phyloP scores from a whole-genome alignment of 2,113 vertebrate species.

The Okapia johnstoni region DNA sequence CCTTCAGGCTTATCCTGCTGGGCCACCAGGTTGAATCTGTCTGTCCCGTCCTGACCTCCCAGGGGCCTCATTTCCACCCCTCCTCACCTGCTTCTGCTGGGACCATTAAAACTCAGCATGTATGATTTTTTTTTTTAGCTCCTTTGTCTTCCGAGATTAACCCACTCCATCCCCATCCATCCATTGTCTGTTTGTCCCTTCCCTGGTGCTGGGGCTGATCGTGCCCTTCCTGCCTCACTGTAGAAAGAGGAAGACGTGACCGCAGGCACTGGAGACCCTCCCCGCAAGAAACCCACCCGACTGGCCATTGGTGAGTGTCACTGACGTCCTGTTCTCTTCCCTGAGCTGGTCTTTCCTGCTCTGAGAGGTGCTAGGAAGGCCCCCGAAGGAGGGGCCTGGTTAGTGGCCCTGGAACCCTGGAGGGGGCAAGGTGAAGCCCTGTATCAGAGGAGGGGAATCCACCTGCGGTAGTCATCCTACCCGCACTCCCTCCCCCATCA shows the following conservation, averaged over 20 bases:
- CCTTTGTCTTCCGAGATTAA: not conserved
- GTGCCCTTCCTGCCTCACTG: not conserved
- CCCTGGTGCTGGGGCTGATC: not conserved
- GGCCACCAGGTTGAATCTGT: not conserved
- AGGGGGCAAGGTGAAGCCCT: not conserved
- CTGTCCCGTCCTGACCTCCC: not conserved
- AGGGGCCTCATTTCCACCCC: not conserved
- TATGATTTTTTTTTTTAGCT: not conserved
- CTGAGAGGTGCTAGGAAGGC: not conserved
- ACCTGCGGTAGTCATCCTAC: accelerated
- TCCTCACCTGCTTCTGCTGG: not conserved
- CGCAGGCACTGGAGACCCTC: conserved; percentile 92
- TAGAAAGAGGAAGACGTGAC: conserved; percentile 90
- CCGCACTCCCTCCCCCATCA: not conserved
- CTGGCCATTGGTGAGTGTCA: conserved; percentile 91
- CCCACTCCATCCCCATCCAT: not conserved
- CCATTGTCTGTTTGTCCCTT: not conserved
- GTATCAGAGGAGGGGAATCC: not conserved
- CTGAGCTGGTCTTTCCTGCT: not conserved
- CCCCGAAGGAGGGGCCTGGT: not conserved
- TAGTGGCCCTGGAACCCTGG: not conserved
- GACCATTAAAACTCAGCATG: not conserved
- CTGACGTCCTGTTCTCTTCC: accelerated
- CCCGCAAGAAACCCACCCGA: conserved; percentile 97
- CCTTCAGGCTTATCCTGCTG: accelerated